Conservation (phyloP, 1,140 invertebrate genomes). For the Tetramorium alpestre region DNA sequence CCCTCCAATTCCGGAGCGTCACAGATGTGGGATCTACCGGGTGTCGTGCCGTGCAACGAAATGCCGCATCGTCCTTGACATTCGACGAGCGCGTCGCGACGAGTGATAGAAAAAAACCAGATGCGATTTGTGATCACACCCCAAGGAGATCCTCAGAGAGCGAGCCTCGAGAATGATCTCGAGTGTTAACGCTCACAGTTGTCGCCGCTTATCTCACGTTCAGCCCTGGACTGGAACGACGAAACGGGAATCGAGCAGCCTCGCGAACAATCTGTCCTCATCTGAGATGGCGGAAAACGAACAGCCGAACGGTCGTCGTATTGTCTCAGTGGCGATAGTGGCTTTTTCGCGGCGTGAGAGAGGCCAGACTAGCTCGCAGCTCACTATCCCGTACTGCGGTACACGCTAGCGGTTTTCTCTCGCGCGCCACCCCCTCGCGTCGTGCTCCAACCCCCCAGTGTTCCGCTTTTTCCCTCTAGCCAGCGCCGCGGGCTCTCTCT, state of each 20-base stretch:
- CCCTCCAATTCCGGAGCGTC: background rate
- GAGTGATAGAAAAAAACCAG: background rate
- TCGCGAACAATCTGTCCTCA: background rate
- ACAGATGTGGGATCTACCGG: constrained; percentile 7
- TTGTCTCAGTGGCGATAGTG: background rate
- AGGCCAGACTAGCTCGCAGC: constrained; percentile 73
- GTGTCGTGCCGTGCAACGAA: background rate
- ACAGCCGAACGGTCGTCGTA: background rate
- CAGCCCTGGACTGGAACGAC: background rate
- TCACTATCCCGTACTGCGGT: constrained; percentile 82
- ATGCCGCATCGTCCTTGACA: constrained; percentile 71
- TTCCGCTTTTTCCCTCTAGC: constrained; percentile 46
- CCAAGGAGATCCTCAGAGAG: background rate
- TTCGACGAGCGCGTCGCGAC: background rate
- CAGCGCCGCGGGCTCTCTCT: constrained; percentile 23
- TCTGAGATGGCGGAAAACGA: constrained; percentile 51
- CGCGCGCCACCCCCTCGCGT: constrained; percentile 62
- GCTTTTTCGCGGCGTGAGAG: constrained; percentile 61
- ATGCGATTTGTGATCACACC: background rate
- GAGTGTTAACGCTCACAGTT: background rate
- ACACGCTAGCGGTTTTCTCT: constrained; percentile 82
- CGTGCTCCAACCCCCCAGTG: constrained; percentile 11
- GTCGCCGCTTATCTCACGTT: too few species aligned
- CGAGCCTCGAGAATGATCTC: background rate
- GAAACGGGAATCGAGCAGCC: background rate